phyloP scores from a whole-genome alignment of 2,113 vertebrate genomes.

The Mus pahari region DNA sequence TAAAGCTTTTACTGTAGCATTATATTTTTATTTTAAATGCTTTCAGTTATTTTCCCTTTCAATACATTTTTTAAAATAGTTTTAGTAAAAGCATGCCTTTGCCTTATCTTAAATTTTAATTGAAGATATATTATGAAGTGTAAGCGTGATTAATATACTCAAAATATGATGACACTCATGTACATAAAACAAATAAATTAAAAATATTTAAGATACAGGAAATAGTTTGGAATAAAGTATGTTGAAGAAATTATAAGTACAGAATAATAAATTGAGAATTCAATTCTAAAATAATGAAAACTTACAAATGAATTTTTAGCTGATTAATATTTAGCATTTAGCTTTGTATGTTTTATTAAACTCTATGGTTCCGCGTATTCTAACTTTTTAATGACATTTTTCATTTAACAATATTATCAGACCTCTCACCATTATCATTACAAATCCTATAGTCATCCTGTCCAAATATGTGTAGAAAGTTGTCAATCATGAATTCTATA shows the following conservation, averaged over 20 bases:
- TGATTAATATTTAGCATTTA: background rate
- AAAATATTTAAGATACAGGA: background rate
- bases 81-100: constrained; percentile 11
- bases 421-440: too few relatives aligned
- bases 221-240: background rate
- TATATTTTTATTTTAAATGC: constrained; percentile 43
- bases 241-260: background rate
- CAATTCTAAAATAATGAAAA: background rate
- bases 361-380: background rate
- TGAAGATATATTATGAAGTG: background rate
- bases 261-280: background rate
- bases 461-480: too few relatives aligned
- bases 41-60: constrained; percentile 9
- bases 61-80: background rate
- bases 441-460: too few relatives aligned
- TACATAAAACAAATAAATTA: background rate
- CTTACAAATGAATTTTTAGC: background rate
- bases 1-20: background rate
- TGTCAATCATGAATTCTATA: too few relatives aligned
- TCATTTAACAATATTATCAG: background rate
- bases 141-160: background rate
- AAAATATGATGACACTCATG: background rate
- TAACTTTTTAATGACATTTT: background rate
- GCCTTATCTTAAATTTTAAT: background rate
- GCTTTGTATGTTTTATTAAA: background rate